These are phyloP conservation scores for Psittacula echo DNA, from an alignment of 2,797 vertebrate species.

Conservation along the genomic window DNA sequence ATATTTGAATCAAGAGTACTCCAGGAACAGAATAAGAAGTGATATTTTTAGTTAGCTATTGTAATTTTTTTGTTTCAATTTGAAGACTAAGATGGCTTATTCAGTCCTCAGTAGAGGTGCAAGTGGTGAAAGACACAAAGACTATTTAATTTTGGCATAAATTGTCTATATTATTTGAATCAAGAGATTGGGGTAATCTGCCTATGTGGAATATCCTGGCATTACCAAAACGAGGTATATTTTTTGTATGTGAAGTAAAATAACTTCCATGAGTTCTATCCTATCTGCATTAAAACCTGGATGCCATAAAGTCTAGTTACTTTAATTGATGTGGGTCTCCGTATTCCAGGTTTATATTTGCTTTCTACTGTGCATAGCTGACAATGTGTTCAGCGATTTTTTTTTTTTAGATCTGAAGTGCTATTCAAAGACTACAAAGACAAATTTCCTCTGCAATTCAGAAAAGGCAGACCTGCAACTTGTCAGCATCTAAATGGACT, in stretches of 20 bases:
- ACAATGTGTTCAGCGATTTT: not conserved
- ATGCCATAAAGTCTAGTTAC: not conserved
- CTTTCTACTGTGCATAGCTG: not conserved
- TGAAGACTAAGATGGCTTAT: not conserved
- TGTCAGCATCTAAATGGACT: constrained; percentile 44
- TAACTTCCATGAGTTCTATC: not conserved
- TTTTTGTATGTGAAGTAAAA: not conserved
- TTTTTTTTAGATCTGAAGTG: not conserved
- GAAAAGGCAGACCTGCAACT: constrained; percentile 30
- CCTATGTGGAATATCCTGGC: not conserved
- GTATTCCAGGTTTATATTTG: not conserved
- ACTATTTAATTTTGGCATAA: not conserved
- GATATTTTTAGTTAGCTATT: not conserved
- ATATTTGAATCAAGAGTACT: not conserved
- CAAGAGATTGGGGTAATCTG: not conserved
- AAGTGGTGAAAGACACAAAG: not conserved
- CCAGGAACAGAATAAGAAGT: not conserved
- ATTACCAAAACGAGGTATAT: not conserved
- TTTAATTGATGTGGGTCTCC: not conserved
- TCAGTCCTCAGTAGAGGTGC: not conserved
- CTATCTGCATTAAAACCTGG: not conserved
- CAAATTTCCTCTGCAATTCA: constrained; percentile 1
- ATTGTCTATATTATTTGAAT: not conserved
- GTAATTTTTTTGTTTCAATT: not conserved
- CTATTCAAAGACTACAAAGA: not conserved